phyloP scores from a whole-genome alignment of 2,113 vertebrate genomes.

The Gavia stellata region DNA sequence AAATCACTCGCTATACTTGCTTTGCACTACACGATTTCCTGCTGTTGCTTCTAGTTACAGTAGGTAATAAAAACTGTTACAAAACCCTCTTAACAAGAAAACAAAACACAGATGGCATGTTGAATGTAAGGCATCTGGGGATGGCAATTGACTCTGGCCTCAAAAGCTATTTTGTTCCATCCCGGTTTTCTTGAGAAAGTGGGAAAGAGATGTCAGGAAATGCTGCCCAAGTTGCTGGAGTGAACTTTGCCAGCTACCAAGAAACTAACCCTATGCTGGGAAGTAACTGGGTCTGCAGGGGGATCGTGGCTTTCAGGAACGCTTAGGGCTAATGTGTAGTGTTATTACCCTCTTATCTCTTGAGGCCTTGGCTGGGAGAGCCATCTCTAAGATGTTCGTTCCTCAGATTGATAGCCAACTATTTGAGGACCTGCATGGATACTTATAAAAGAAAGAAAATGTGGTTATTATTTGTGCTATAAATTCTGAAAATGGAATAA shows the following conservation, averaged over 20 bases:
- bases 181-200: conserved; percentile 38
- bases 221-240: background rate
- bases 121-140: conserved; percentile 67
- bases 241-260: conserved; percentile 23
- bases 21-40: conserved; percentile 52
- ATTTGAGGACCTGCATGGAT: background rate
- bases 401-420: background rate
- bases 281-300: background rate
- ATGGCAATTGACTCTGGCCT: conserved; percentile 31
- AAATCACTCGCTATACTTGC: conserved; percentile 57
- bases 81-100: conserved; percentile 67
- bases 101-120: conserved; percentile 72
- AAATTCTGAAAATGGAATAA: conserved; percentile 20
- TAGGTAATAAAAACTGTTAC: conserved; percentile 69
- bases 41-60: conserved; percentile 69
- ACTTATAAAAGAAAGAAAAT: conserved; percentile 33
- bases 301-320: background rate
- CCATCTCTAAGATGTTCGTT: background rate
- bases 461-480: background rate
- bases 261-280: background rate
- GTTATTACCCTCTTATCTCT: background rate
- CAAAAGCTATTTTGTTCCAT: conserved; percentile 45
- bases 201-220: conserved; percentile 1
- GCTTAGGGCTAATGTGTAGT: background rate
- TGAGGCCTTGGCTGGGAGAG: background rate